phyloP scores from a whole-genome alignment of 1,140 invertebrate species.

The Planococcus citri region DNA sequence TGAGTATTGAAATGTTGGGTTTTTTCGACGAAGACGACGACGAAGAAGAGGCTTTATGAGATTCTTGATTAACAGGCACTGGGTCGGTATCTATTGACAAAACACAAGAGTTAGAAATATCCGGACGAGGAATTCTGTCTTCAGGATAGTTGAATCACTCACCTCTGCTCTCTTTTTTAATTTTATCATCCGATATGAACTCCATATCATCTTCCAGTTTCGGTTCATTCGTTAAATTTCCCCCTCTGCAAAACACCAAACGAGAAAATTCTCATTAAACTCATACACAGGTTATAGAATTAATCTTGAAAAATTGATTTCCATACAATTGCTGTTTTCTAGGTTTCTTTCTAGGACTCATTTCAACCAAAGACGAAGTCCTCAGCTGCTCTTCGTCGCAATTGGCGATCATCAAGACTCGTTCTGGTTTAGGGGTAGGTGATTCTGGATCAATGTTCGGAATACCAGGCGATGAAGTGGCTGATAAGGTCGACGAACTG shows the following conservation, averaged over 20 bases:
- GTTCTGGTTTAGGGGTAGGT: slow-evolving; percentile 33
- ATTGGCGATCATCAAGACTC: slow-evolving; percentile 22
- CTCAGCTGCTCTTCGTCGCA: slow-evolving; percentile 9
- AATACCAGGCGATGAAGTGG: slow-evolving; percentile 57
- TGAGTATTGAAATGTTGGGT: slow-evolving; percentile 36
- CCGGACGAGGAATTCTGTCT: not conserved
- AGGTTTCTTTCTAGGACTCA: slow-evolving; percentile 43
- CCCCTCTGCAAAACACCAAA: slow-evolving; percentile 39
- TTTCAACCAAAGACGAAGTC: slow-evolving; percentile 32
- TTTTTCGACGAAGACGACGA: slow-evolving; percentile 31
- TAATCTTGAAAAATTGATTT: not conserved
- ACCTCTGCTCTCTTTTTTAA: slow-evolving; percentile 38
- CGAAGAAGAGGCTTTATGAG: not conserved
- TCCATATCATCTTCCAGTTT: slow-evolving; percentile 54
- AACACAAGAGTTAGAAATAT: not conserved
- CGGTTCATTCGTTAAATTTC: slow-evolving; percentile 48
- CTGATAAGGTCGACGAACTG: slow-evolving; percentile 64
- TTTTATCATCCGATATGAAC: slow-evolving; percentile 46
- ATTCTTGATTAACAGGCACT: not conserved
- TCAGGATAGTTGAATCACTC: slow-evolving; percentile 23
- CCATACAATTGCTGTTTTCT: slow-evolving; percentile 48
- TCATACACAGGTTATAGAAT: not conserved
- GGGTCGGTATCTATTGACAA: not conserved
- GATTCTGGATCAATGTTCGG: slow-evolving; percentile 41
- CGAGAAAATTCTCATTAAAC: slow-evolving; percentile 21